Base-by-base conservation (phyloP, 2,888 invertebrate genomes). In the Prosopocoilus inquinatus region DNA sequence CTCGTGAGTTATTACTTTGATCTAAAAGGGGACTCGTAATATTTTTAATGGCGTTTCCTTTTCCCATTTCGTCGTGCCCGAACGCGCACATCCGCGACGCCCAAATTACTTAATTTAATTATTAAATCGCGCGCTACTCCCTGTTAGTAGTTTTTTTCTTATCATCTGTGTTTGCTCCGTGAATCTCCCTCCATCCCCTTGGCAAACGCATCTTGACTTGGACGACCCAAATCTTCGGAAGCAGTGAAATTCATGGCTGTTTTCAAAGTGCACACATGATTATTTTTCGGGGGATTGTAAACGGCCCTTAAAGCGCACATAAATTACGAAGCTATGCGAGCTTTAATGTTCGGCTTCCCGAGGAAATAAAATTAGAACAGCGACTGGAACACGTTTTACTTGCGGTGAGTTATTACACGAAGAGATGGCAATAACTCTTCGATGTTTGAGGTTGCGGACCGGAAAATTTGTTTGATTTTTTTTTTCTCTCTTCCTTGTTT, bases 1-100 rank as follows among this genome's bases (percentile, higher is more conserved):
- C 39, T 32, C 33, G 43, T 56, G 56, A 56, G 56, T 53, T 57
- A 53, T 53, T 57, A 28, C 20, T 49, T 36, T 36, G 39, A 49
- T 39, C 39, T 49, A 49, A 49, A 28, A 39, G 49, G 39, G 49
- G 7, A 49, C 49, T 38, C 8, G 3, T 35, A 34, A 9, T 45
- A 38, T 46, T 46, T 47, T 16, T 36, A 20, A 28, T 16, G 12
- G 46, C 39, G 11, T 33, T 53, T 38, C 47, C 52, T 53, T 47
- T 46, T 53, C 38, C 38, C 13, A 13, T 41, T 41, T 15, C 15
- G 41, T 13, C 15, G 9, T 13, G 41, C 16, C 15, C 5, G 13
- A 16, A 9, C 9, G 15, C 12, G 41, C 9, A 13, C 13, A 5
- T 41, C 5, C 9, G 41, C 11, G 15, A 12, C 15, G 36, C 41